These are phyloP conservation scores for Gonatopus flavifemur DNA, from an alignment of 1,140 invertebrate genomes.

Conservation along the genomic window DNA sequence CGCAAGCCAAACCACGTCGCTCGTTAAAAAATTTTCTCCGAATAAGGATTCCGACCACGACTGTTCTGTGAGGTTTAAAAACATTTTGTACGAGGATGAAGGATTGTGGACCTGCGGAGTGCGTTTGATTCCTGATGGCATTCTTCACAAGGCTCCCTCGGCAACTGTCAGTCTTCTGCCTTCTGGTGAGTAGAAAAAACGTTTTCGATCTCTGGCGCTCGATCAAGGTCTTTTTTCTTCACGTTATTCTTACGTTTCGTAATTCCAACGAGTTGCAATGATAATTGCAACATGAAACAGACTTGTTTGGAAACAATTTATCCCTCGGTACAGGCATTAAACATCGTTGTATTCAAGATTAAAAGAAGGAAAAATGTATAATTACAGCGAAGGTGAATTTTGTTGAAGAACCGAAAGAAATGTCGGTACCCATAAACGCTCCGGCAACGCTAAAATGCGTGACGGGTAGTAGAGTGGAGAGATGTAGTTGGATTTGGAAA, in stretches of 20 bases:
- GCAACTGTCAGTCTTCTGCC: slow-evolving; percentile 50
- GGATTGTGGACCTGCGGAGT: slow-evolving; percentile 56
- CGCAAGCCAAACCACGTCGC: slow-evolving; percentile 41
- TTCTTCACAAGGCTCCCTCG: slow-evolving; percentile 48
- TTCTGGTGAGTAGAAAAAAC: slow-evolving; percentile 30
- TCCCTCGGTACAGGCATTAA: neutral
- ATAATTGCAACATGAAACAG: too few species aligned
- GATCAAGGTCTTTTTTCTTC: neutral
- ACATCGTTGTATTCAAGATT: too few species aligned
- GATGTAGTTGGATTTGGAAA: slow-evolving; percentile 51
- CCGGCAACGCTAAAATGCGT: slow-evolving; percentile 43
- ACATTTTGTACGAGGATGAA: slow-evolving; percentile 52
- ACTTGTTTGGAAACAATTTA: too few species aligned
- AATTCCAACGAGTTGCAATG: too few species aligned
- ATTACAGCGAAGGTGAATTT: slow-evolving; percentile 49
- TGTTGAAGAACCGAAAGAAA: slow-evolving; percentile 44
- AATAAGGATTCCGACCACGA: slow-evolving; percentile 50
- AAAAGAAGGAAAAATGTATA: too few species aligned
- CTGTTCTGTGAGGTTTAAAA: slow-evolving; percentile 54
- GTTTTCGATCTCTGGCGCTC: neutral
- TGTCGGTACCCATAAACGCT: slow-evolving; percentile 39
- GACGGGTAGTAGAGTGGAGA: slow-evolving; percentile 46
- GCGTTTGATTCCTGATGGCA: slow-evolving; percentile 40
- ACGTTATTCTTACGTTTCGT: neutral
- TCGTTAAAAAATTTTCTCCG: slow-evolving; percentile 48